Evolutionary conservation across 2,113 vertebrate genomes (phyloP).

Genomic region (Rafetus swinhoei): DNA sequence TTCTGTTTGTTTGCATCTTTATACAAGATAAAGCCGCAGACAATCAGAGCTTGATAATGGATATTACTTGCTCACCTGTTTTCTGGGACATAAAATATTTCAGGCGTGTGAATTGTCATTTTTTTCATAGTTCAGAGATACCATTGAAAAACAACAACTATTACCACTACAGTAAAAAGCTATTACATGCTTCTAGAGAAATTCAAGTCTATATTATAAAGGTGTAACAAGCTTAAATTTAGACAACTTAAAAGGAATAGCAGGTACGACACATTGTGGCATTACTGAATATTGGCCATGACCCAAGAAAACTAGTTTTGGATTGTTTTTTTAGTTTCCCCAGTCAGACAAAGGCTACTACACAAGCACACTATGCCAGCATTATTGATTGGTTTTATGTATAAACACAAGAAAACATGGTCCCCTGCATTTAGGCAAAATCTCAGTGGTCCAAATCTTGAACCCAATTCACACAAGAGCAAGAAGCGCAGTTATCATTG

Average conservation of each 20-base stretch:
- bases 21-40: not conserved
- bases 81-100: not conserved
- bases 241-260: not conserved
- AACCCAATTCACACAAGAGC: not conserved
- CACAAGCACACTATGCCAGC: fast-evolving
- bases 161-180: not conserved
- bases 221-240: not conserved
- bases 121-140: not conserved
- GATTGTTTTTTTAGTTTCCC: fast-evolving
- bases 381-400: not conserved
- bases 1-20: not conserved
- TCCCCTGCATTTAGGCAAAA: not conserved
- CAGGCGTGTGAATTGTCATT: not conserved
- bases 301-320: not conserved
- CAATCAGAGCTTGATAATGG: not conserved
- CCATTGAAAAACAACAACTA: not conserved
- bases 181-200: not conserved
- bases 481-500: not conserved
- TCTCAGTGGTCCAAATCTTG: fast-evolving
- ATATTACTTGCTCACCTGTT: not conserved
- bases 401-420: not conserved
- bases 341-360: not conserved
- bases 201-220: not conserved
- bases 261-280: not conserved
- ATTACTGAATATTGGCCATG: not conserved